phyloP scores from a whole-genome alignment of 2,888 invertebrate species.

The Ectropis crepuscularia region DNA sequence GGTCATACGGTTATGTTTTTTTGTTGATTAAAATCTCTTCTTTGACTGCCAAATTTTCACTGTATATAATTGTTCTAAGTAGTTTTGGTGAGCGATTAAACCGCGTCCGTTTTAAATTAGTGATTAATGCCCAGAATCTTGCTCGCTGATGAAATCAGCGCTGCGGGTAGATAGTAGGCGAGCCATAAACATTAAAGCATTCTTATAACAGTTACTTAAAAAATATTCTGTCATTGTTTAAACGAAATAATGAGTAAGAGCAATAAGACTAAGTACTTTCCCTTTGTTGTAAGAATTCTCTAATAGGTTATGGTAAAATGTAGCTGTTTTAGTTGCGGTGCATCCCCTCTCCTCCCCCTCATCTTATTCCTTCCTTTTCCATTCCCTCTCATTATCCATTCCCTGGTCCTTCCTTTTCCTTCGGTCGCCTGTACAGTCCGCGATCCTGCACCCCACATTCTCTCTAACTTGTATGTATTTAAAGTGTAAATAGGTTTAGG shows the following conservation, averaged over 20 bases:
- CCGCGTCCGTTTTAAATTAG: neutral
- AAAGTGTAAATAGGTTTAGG: constrained; percentile 82
- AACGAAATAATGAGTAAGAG: no score
- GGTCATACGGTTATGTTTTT: no score
- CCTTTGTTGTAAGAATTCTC: no score
- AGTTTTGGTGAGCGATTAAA: neutral
- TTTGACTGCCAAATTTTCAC: no score
- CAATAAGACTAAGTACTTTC: no score
- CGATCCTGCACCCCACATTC: constrained; percentile 42
- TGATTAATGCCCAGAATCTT: constrained; percentile 2
- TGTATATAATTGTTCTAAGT: no score
- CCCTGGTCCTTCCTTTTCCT: constrained; percentile 27
- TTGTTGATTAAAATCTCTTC: no score
- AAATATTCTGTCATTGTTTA: no score
- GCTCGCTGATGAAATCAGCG: constrained; percentile 21
- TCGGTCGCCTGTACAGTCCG: constrained; percentile 69
- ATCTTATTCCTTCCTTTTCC: neutral
- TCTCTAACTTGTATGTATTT: constrained; percentile 72
- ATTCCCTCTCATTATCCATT: neutral
- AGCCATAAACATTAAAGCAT: no score
- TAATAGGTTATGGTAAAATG: no score
- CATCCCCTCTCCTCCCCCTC: neutral
- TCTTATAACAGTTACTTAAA: no score
- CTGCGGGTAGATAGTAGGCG: constrained; percentile 15
- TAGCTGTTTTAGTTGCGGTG: neutral